Conservation (phyloP, 2,888 invertebrate species). For the Athripsodes cinereus region DNA sequence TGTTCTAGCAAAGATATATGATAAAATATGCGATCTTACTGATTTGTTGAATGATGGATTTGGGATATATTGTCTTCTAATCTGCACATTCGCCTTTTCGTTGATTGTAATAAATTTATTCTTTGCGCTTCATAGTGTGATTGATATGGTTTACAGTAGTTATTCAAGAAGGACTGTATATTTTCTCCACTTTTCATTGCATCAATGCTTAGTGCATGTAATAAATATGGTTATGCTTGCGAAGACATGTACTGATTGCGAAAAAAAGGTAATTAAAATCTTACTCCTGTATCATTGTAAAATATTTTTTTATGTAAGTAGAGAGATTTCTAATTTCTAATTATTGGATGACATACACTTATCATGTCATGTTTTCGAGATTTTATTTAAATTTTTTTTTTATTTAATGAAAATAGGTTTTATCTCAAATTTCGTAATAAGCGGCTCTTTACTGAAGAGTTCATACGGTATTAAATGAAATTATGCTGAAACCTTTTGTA, state of each 20-base stretch:
- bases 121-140: background rate
- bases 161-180: background rate
- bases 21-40: background rate
- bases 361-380: no score
- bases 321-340: no score
- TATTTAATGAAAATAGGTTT: no score
- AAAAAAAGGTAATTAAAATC: background rate
- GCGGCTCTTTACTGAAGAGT: no score
- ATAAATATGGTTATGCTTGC: background rate
- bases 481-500: no score
- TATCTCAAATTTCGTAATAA: background rate
- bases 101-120: background rate
- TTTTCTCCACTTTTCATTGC: background rate
- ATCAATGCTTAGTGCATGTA: background rate
- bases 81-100: background rate
- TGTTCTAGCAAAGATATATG: background rate
- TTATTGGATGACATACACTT: no score
- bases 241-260: background rate
- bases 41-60: background rate
- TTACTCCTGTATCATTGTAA: background rate
- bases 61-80: background rate
- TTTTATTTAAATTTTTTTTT: no score
- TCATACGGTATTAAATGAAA: no score
- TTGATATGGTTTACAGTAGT: background rate
- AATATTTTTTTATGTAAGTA: background rate